Evolutionary conservation across 2,797 vertebrate species (phyloP).

Genomic region (Oreochromis mossambicus): DNA sequence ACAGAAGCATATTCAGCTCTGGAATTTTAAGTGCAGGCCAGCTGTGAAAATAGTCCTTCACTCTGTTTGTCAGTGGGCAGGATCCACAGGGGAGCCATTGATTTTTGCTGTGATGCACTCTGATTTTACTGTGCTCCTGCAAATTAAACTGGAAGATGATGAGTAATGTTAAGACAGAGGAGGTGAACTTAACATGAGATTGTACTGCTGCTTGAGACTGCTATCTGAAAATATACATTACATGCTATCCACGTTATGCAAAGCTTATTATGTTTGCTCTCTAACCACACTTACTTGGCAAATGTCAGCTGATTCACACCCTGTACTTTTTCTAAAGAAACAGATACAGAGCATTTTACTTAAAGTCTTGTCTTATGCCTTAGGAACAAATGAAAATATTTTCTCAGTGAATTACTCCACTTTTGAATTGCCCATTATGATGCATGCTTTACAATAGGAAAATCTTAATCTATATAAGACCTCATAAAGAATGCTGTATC

Average conservation of each 20-base stretch:
- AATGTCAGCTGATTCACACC: not conserved
- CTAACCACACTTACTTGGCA: not conserved
- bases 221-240: not conserved
- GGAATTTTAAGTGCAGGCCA: slow-evolving; percentile 30
- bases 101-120: slow-evolving; percentile 27
- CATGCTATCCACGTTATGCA: not conserved
- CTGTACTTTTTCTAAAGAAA: not conserved
- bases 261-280: not conserved
- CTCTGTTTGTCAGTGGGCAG: not conserved
- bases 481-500: not conserved
- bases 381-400: slow-evolving; percentile 39
- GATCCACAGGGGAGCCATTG: slow-evolving; percentile 26
- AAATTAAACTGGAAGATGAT: not conserved
- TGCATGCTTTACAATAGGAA: not conserved
- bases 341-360: not conserved
- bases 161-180: not conserved
- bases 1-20: not conserved
- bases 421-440: slow-evolving; percentile 10
- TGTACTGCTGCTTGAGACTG: not conserved
- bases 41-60: slow-evolving; percentile 56
- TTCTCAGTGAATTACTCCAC: slow-evolving; percentile 27
- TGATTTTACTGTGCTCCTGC: slow-evolving; percentile 30
- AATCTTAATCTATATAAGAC: not conserved
- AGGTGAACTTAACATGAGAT: not conserved
- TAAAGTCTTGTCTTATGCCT: not conserved